Base-by-base conservation (phyloP, 2,113 vertebrate species). In the Microcebus tavaratra region DNA sequence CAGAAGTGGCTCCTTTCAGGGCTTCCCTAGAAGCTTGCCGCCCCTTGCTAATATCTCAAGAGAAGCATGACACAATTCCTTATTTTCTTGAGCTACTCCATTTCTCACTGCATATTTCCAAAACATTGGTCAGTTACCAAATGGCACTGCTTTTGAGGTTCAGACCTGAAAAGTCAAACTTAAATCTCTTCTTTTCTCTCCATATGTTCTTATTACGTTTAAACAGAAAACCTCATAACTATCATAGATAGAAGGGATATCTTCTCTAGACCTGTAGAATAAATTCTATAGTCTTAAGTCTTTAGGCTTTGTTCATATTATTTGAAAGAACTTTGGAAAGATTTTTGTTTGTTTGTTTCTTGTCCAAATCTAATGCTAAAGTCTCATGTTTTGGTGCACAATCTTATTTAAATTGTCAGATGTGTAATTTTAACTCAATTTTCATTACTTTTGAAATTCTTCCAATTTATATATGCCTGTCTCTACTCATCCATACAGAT, bases 311-410 rank as follows among this genome's bases (percentile, higher is more conserved):
- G 34, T 53, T 73, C 45, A 65, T 84, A 70, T 84, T 70, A 68
- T n/a, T 88, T 83, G 42, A 68, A 75, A 76, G 61, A 11, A 84
- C 53, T 83, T 63, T 75, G 27, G 5, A 70, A 88, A 88, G 34
- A 10, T 61, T 27, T 61, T 13, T 65, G 10, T 48, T 31, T 18
- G 34, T 53, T 55, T 87, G 25, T 73, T 79, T 92, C 21, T 57
- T 93, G 36, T 75, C 20, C 61, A 91, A 80, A 88, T 31, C 17
- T 87, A 88, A 83, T 63, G 42, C 27, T 94, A 78, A 63, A 88
- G 5, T 10, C 18, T 63, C 4, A 8, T 42, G 11, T 68, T 83
- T 76, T 70, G 9, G 5, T 48, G 27, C 8, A 63, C 29, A 50
- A 84, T 20, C 61, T 92, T 89, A 89, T 89, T 83, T 90, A 57